These are phyloP conservation scores for Danio tinwini DNA, from an alignment of 2,797 vertebrate species.

Conservation along the genomic window DNA sequence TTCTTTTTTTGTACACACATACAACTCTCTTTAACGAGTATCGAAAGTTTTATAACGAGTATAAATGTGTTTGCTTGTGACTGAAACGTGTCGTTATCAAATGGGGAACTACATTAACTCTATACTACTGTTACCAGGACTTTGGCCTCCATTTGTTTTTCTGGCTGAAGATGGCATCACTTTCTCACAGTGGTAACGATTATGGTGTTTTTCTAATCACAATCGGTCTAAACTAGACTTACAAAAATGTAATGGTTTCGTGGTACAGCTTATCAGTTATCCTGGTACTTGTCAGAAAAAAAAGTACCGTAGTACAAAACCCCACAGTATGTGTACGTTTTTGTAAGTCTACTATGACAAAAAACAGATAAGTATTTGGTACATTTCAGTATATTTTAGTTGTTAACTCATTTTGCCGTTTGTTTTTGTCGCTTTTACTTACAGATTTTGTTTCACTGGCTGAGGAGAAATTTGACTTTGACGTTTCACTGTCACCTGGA, in stretches of 20 bases:
- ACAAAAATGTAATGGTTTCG: not conserved
- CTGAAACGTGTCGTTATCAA: not conserved
- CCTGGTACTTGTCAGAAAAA: not conserved
- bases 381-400: too few relatives aligned
- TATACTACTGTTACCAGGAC: constrained; percentile 33
- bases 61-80: not conserved
- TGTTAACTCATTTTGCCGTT: not conserved
- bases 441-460: constrained; percentile 67
- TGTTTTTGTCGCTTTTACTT: constrained; percentile 1
- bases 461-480: constrained; percentile 84
- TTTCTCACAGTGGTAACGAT: constrained; percentile 51
- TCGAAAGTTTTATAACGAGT: not conserved
- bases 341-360: not conserved
- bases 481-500: constrained; percentile 78
- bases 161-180: constrained; percentile 55
- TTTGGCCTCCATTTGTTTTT: constrained; percentile 39
- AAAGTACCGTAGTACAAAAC: not conserved
- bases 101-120: not conserved
- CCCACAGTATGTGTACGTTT: not conserved
- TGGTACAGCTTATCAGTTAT: too few relatives aligned
- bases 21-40: not conserved
- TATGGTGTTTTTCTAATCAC: not conserved
- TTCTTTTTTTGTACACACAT: not conserved
- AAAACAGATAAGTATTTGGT: not conserved
- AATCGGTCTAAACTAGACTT: not conserved